Evolutionary conservation across 2,113 vertebrate genomes (phyloP), one percentile per base, ranked within the genome.

Genomic region (Romanogobio albipinnatus): DNA sequence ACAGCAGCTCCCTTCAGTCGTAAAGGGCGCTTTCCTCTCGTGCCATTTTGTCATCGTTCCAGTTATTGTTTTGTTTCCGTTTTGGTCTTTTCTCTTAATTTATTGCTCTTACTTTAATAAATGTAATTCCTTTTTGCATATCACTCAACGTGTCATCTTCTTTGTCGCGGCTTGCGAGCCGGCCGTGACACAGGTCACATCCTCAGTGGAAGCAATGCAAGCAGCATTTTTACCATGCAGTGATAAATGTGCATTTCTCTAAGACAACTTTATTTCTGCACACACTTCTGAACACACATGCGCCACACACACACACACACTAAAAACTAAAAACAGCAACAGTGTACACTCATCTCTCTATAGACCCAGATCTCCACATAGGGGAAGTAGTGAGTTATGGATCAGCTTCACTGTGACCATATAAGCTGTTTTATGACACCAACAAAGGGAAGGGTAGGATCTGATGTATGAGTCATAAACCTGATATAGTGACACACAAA

Each of bases 391-490:
- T 86, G 81, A 88, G 81, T 81, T 86, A 88, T 88, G 82, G 81
- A 62, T 51, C 58, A 81, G n/a, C 76, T 76, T 81, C 84, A 61
- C 70, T 62, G 61, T 88, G 70, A 86, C 70, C 81, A 84, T 88
- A 80, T 68, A 85, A 76, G 59, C 33, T 81, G 87, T 84, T 88
- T 88, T 88, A 88, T 84, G 62, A 78, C 71, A 81, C 59, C 36
- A 88, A 83, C 81, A 88, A 88, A 83, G 79, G 56, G 56, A 80
- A 59, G 79, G 79, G 84, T 81, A 56, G 70, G 78, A 84, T 86
- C 81, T 86, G 76, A 86, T 84, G 81, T 84, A 71, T 84, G 70
- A 71, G 84, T 61, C 70, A n/a, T 86, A 86, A 77, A 88, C 10
- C 78, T 84, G 81, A 86, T 76, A 70, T 53, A 84, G 45, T 33